These are phyloP conservation scores for Thunnus maccoyii DNA, from an alignment of 2,113 vertebrate species.

Conservation along the genomic window DNA sequence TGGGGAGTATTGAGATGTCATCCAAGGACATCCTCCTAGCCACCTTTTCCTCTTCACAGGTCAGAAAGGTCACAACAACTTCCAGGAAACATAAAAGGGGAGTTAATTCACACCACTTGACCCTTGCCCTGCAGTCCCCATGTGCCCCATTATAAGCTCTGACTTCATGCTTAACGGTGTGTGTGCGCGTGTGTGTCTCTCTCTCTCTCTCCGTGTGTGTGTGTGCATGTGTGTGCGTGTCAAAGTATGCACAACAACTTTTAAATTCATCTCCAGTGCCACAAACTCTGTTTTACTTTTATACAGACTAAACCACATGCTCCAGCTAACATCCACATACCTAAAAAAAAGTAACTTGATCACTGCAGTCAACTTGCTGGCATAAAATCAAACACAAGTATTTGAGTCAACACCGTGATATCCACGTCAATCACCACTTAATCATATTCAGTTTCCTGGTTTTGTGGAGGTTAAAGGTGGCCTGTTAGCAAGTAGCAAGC, in stretches of 20 bases:
- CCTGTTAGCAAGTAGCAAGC: constrained; percentile 78
- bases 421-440: constrained; percentile 41
- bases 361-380: background rate
- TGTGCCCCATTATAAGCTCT: constrained; percentile 52
- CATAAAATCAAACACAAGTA: background rate
- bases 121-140: constrained; percentile 66
- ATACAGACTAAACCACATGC: constrained; percentile 25
- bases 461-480: constrained; percentile 71
- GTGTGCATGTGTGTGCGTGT: constrained; percentile 11
- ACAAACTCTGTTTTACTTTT: constrained; percentile 27
- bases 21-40: constrained; percentile 22
- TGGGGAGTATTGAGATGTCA: constrained; percentile 34
- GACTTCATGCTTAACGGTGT: constrained; percentile 35
- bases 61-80: constrained; percentile 74
- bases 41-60: constrained; percentile 44
- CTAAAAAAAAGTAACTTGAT: background rate
- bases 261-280: background rate
- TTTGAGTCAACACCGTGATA: background rate
- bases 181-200: background rate
- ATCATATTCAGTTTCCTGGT: constrained; percentile 69
- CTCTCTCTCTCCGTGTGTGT: background rate
- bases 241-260: background rate
- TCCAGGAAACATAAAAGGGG: constrained; percentile 69
- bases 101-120: constrained; percentile 79
- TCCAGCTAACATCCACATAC: constrained; percentile 6